These are phyloP conservation scores for Dicrostonyx torquatus DNA, from an alignment of 2,797 vertebrate species.

Conservation along the genomic window DNA sequence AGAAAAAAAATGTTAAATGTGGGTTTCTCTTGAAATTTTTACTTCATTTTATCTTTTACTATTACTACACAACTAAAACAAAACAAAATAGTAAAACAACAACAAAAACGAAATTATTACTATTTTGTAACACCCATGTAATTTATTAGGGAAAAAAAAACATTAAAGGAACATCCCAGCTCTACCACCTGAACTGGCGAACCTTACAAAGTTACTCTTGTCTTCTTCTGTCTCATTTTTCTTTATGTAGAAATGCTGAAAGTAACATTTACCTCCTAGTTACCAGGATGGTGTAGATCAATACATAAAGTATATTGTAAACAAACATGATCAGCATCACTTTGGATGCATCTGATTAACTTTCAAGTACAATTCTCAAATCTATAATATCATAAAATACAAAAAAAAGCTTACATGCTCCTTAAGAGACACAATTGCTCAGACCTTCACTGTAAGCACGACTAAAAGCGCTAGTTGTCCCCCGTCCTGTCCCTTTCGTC, in stretches of 20 bases:
- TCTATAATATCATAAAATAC: neutral
- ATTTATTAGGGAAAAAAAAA: neutral
- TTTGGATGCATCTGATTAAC: slow-evolving; percentile 1
- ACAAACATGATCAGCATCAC: neutral
- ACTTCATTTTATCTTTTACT: slow-evolving; percentile 17
- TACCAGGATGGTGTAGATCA: neutral
- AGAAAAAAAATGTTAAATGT: slow-evolving; percentile 20
- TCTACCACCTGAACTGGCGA: neutral
- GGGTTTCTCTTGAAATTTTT: slow-evolving; percentile 1
- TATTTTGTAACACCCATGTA: neutral
- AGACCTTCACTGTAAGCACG: neutral
- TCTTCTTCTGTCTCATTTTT: slow-evolving; percentile 30
- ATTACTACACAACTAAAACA: neutral
- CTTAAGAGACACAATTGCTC: slow-evolving; percentile 9
- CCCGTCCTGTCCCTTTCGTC: too few species aligned
- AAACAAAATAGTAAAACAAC: neutral
- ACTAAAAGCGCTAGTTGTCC: neutral
- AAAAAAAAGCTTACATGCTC: neutral
- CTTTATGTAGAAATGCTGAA: slow-evolving; percentile 8
- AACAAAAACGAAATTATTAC: neutral
- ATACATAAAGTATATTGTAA: slow-evolving; percentile 13
- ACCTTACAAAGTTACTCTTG: neutral
- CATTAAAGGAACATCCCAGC: neutral
- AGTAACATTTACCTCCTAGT: neutral
- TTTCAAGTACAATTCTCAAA: slow-evolving; percentile 46